A percentile compares a stretch with the other conserved stretches of the same genome.
phyloP scores from a whole-genome alignment of 1,140 invertebrate genomes.

The Brachionus manjavacas region DNA sequence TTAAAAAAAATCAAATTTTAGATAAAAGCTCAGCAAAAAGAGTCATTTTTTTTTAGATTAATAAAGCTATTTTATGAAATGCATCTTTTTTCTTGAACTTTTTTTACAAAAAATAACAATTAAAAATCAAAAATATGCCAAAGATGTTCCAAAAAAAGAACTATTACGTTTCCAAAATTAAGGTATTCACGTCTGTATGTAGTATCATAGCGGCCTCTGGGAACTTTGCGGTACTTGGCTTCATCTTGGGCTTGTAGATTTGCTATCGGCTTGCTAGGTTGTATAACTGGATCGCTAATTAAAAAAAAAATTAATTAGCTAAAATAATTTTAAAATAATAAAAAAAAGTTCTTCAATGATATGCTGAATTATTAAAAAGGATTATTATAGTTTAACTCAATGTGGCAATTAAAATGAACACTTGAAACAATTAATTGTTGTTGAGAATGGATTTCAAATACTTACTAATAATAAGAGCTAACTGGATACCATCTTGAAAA shows the following conservation, averaged over 20 bases:
- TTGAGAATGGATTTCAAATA: neutral
- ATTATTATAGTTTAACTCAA: neutral
- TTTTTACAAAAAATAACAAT: neutral
- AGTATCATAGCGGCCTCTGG: constrained; percentile 28
- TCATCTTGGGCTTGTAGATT: constrained; percentile 26
- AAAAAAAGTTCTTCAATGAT: neutral
- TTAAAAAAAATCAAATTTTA: too few species aligned
- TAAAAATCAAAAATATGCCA: neutral
- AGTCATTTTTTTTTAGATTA: too few species aligned
- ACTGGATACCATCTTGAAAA: constrained; percentile 38
- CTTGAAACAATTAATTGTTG: neutral
- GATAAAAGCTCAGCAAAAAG: too few species aligned
- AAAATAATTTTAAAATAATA: too few species aligned
- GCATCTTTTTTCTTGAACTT: neutral
- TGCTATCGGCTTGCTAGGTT: constrained; percentile 16
- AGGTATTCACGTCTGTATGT: constrained; percentile 38
- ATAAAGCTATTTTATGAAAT: too few species aligned
- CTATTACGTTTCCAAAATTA: constrained; percentile 31
- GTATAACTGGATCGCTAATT: constrained; percentile 17
- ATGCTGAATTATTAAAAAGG: neutral
- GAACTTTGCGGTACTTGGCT: neutral
- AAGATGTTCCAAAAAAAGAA: neutral
- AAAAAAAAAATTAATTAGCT: too few species aligned
- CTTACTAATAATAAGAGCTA: constrained; percentile 36
- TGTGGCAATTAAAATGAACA: neutral